Base-by-base conservation (phyloP, 2,797 vertebrate genomes). In the Selene dorsalis region DNA sequence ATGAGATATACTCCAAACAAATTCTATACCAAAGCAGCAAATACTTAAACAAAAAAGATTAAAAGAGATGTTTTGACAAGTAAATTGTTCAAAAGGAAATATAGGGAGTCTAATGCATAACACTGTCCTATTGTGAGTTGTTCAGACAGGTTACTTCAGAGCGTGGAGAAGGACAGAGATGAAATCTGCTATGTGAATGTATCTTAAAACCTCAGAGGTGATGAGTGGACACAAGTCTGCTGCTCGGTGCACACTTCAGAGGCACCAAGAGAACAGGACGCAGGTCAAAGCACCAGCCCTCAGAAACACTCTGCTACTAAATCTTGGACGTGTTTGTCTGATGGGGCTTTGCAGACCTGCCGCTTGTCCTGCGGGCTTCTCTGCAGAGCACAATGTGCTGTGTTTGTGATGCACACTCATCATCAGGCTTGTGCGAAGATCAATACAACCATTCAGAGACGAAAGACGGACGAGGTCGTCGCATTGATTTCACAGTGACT, bases 251-350 rank as follows among this genome's bases (percentile, higher is more conserved):
- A 24, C 50, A 52, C n/a, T 52, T 52, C n/a, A 52, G n/a, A 52
- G 50, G 50, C 50, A 50, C 20, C 9, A 22, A n/a, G 48, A 50
- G 20, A 22, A 35, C 32, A 35, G 32, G 32, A 35, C 7, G 32
- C 32, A 35, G 32, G 32, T 35, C 32, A 35, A 12, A 12, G 2
- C 26, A 4, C 53, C 13, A 18, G 4, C 59, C 39, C 45, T 69
- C 14, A 50, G 18, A 20, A 64, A 45, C 4, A 47, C 56, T 41
- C 41, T 45, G 52, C 68, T 60, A 35, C 26, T 22, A 39, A 73
- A 47, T n/a, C n/a, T n/a, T n/a, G n/a, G n/a, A n/a, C n/a, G n/a
- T 52, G 48, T 52, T 50, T 59, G 43, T 71, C 55, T 56, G 63
- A 58, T 48, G 65, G 64, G 59, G 59, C 58, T 68, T 62, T 45